Evolutionary conservation across 2,113 vertebrate species (phyloP), one percentile per base, ranked within the genome.

Genomic region (Barnardius zonarius): DNA sequence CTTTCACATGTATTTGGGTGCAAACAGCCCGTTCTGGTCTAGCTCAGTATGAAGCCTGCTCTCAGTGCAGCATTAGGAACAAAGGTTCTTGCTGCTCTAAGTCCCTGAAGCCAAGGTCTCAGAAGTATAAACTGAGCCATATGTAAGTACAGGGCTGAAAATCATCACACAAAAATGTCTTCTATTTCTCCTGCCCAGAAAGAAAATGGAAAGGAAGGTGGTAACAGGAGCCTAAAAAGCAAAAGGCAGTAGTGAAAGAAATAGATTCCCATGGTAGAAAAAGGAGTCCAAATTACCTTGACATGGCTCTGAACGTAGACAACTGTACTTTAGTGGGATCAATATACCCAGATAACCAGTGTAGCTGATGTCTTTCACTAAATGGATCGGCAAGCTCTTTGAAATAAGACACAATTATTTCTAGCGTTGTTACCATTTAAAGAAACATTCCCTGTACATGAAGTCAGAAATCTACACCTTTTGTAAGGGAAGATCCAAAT

Each of bases 321-420:
- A 22, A 1, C 0, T 54, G 13, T 48, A 30, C 16, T 27, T 72
- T 9, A 48, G 37, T 27, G 55, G 46, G 44, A 75, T 27, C 4
- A 13, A 6, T 0, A 0, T 4, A 5, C 37, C 14, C 31, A 8
- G 39, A 19, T 18, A 67, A 78, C 5, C 28, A 44, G 2, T 13
- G 24, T 27, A 39, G 33, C 20, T 55, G 35, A 44, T 77, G 39
- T n/a, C 31, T 83, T 73, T 55, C n/a, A 16, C 33, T 22, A 35
- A 46, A 64, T 4, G 3, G 46, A 62, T 30, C 6, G 35, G 43
- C 8, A 49, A 88, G n/a, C 18, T 63, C 31, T 54, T 61, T 48
- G 31, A 88, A 48, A 16, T 22, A 66, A 80, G 49, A 9, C 54
- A 83, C 59, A 62, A 62, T 44, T 24, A 59, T 33, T 55, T 67